A percentile compares a stretch with the other conserved stretches of the same genome.
Conservation (phyloP, 2,888 invertebrate species). For the Oscheius sp. region DNA sequence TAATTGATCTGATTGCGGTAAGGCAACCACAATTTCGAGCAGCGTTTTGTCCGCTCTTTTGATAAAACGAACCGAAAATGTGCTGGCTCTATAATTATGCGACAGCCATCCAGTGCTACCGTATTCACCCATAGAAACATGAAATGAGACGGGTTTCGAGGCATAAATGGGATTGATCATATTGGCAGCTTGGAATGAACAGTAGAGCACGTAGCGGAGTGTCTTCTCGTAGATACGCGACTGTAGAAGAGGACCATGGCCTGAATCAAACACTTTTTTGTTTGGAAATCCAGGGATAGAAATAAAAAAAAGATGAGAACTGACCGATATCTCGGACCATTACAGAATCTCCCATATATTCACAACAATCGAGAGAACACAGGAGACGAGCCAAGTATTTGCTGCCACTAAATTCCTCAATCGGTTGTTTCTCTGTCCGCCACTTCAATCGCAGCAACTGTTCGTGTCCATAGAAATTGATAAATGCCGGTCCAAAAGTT, state of each 20-base stretch:
- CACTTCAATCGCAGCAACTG: constrained; percentile 43
- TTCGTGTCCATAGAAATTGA: constrained; percentile 65
- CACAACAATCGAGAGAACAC: constrained; percentile 56
- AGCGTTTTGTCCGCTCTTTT: too few species aligned
- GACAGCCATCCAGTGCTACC: constrained; percentile 40
- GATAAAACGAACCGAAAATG: constrained; percentile 45
- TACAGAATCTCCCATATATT: constrained; percentile 47
- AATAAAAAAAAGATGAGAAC: neutral
- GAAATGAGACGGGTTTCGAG: constrained; percentile 51
- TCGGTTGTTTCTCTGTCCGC: constrained; percentile 37
- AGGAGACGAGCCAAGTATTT: constrained; percentile 59
- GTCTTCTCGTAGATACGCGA: constrained; percentile 38
- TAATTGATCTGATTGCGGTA: neutral
- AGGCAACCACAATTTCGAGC: neutral
- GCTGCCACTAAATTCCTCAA: constrained; percentile 46
- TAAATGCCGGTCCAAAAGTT: constrained; percentile 62
- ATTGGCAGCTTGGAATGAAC: constrained; percentile 62
- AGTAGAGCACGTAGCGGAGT: constrained; percentile 51
- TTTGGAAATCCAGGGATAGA: too few species aligned
- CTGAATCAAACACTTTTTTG: neutral
- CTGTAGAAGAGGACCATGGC: constrained; percentile 7
- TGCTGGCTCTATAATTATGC: constrained; percentile 41
- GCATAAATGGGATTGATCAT: constrained; percentile 64
- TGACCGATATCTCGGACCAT: constrained; percentile 16
- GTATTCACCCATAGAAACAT: constrained; percentile 48